Percentiles rank a stretch among this genome's conserved stretches.
Conservation (phyloP, 2,888 invertebrate species). For the Ephialtes manifestator region DNA sequence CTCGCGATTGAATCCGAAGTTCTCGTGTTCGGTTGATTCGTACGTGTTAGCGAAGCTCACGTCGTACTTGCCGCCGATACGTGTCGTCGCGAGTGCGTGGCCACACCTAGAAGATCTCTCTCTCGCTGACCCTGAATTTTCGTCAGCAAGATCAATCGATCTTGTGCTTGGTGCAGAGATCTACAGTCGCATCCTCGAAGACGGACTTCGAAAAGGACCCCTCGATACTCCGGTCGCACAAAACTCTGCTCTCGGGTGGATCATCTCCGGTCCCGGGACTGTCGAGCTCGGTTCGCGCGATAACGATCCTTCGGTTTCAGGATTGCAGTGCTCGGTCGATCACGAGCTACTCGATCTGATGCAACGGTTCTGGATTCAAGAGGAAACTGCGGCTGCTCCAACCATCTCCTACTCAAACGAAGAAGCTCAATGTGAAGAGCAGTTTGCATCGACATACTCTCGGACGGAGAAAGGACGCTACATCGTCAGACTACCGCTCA, state of each 20-base stretch:
- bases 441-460: conserved; percentile 69
- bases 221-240: conserved; percentile 7
- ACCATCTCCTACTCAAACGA: too few relatives aligned
- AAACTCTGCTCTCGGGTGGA: conserved; percentile 6
- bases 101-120: neutral
- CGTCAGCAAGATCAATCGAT: neutral
- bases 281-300: neutral
- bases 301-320: conserved; percentile 20
- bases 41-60: conserved; percentile 19
- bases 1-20: neutral
- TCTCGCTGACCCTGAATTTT: conserved; percentile 25
- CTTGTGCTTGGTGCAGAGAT: neutral
- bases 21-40: too few relatives aligned
- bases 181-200: neutral
- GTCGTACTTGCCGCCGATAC: conserved; percentile 15
- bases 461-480: conserved; percentile 69
- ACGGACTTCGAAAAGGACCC: neutral
- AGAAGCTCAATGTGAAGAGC: too few relatives aligned
- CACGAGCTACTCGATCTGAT: conserved; percentile 1
- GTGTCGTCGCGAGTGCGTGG: neutral
- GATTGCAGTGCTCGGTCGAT: conserved; percentile 60
- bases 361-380: conserved; percentile 58
- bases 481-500: conserved; percentile 73
- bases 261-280: neutral
- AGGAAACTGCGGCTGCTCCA: conserved; percentile 35